Evolutionary conservation across 2,797 vertebrate genomes (phyloP).

Genomic region (Chaetophractus vellerosus): DNA sequence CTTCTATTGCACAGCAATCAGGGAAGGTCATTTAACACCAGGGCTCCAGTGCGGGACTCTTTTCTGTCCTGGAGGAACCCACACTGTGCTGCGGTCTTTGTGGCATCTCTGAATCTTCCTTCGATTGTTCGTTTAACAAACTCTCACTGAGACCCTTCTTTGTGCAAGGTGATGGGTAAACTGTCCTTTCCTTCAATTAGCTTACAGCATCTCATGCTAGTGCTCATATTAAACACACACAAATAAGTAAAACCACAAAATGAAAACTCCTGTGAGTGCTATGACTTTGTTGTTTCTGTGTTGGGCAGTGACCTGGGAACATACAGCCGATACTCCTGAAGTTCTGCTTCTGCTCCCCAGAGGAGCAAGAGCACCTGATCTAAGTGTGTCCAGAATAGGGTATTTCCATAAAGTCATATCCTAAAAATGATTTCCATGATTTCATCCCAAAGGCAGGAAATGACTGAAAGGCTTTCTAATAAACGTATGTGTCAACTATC

Average conservation of each 20-base stretch:
- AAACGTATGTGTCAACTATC: rapidly evolving
- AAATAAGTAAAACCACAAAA: too few species aligned
- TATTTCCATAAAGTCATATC: rapidly evolving
- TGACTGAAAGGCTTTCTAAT: background rate
- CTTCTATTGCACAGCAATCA: background rate
- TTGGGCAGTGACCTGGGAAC: too few species aligned
- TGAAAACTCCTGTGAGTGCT: rapidly evolving
- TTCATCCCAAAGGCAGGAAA: background rate
- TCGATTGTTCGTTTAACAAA: too few species aligned
- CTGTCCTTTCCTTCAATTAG: rapidly evolving
- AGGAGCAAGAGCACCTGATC: rapidly evolving
- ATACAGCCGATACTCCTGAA: too few species aligned
- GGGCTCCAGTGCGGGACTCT: rapidly evolving
- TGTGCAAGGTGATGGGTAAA: rapidly evolving
- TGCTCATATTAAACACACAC: background rate
- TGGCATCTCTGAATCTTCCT: background rate
- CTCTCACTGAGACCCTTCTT: background rate
- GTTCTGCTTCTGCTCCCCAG: rapidly evolving
- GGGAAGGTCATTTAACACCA: background rate
- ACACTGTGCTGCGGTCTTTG: background rate
- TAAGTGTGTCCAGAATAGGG: rapidly evolving
- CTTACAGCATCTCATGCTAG: rapidly evolving
- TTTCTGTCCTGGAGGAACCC: background rate
- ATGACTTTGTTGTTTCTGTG: rapidly evolving
- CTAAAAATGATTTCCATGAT: rapidly evolving